These are phyloP conservation scores for human (Homo sapiens) DNA, from an alignment of 2,113 vertebrate species.

Conservation along the genomic window DNA sequence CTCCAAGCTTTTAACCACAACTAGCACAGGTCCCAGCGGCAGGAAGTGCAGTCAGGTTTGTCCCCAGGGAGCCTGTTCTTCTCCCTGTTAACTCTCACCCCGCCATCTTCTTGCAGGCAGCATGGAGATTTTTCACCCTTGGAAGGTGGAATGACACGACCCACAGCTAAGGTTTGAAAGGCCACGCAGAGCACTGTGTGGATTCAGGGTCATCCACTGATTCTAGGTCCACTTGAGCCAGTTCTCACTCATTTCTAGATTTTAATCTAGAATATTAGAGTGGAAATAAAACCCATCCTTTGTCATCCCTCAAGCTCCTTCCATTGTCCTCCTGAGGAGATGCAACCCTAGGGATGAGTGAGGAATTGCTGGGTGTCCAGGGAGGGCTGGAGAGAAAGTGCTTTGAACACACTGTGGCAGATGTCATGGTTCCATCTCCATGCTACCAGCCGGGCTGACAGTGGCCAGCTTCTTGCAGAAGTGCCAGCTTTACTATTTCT, in stretches of 20 bases:
- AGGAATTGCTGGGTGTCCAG: neutral
- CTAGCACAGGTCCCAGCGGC: neutral
- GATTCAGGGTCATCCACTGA: neutral
- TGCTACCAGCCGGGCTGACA: accelerated
- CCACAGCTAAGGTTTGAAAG: accelerated
- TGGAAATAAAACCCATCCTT: neutral
- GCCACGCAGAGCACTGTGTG: accelerated
- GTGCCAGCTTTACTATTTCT: no score
- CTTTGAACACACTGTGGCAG: accelerated
- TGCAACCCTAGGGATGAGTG: neutral
- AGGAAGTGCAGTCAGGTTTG: neutral
- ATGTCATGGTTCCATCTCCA: neutral
- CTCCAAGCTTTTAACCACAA: neutral
- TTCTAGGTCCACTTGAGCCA: neutral
- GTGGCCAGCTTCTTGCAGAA: accelerated
- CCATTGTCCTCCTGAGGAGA: neutral
- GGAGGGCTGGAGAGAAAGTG: neutral
- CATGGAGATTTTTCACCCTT: no score
- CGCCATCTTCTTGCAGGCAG: accelerated
- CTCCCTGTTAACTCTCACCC: accelerated
- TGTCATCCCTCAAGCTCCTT: neutral
- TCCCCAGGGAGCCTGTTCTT: neutral
- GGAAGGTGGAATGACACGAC: accelerated
- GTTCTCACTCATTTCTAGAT: neutral
- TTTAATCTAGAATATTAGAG: neutral